Percentiles rank a stretch among this genome's conserved stretches.
phyloP scores from a whole-genome alignment of 1,140 invertebrate species.

The Saccostrea cuccullata region DNA sequence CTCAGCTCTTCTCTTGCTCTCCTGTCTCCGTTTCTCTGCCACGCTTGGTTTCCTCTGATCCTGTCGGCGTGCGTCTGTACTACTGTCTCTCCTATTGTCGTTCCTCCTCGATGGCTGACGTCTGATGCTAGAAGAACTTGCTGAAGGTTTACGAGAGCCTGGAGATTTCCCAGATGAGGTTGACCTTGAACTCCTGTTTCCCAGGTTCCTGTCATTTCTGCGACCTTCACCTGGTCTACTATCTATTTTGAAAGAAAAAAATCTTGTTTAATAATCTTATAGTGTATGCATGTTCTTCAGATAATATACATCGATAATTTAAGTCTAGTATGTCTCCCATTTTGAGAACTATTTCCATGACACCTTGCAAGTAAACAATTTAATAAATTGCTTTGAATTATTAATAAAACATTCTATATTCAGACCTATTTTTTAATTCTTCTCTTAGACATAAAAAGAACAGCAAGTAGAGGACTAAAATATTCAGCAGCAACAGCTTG shows the following conservation, averaged over 20 bases:
- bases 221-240: not conserved
- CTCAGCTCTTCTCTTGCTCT: constrained; percentile 33
- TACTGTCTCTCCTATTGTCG: not conserved
- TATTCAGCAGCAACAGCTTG: too few species aligned
- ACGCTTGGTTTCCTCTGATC: not conserved
- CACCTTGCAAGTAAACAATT: too few species aligned
- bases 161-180: not conserved
- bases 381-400: too few species aligned
- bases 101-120: not conserved
- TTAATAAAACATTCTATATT: too few species aligned
- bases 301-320: too few species aligned
- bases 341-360: too few species aligned
- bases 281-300: too few species aligned
- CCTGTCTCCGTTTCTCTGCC: constrained; percentile 16
- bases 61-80: not conserved
- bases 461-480: too few species aligned
- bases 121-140: not conserved
- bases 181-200: not conserved
- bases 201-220: not conserved
- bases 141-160: not conserved
- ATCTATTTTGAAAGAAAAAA: not conserved
- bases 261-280: too few species aligned
- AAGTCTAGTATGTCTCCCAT: too few species aligned
- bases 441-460: too few species aligned
- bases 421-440: too few species aligned